These are phyloP conservation scores for Caenorhabditis uteleia DNA, from an alignment of 2,888 invertebrate genomes.

Conservation along the genomic window DNA sequence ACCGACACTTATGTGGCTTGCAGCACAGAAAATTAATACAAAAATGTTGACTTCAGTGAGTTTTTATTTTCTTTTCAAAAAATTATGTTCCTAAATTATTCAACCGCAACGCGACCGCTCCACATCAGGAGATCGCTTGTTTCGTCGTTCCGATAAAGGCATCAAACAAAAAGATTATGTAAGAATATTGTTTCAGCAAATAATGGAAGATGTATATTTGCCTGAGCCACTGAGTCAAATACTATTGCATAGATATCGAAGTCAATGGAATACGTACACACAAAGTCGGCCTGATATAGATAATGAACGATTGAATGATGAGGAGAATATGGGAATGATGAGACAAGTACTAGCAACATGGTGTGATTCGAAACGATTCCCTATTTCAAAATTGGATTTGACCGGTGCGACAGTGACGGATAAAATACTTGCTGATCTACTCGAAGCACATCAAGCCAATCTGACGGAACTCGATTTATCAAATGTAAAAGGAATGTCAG, in stretches of 20 bases:
- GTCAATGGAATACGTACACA: constrained; percentile 28
- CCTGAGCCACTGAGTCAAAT: constrained; percentile 37
- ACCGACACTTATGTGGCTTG: constrained; percentile 43
- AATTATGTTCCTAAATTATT: neutral
- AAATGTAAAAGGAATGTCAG: constrained; percentile 43
- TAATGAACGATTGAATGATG: constrained; percentile 10
- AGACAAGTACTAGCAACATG: constrained; percentile 22
- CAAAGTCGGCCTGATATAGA: constrained; percentile 1
- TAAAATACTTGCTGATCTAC: constrained; percentile 37
- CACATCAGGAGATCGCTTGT: too few relatives aligned
- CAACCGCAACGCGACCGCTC: too few relatives aligned
- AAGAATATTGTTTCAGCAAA: constrained; percentile 31
- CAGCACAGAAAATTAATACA: constrained; percentile 31
- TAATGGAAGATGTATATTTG: constrained; percentile 20
- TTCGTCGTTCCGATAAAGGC: too few relatives aligned
- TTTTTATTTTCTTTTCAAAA: constrained; percentile 1
- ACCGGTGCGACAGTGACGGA: constrained; percentile 45
- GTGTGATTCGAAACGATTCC: constrained; percentile 37
- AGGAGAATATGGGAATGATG: constrained; percentile 16
- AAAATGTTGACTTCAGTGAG: constrained; percentile 3
- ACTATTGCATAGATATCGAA: constrained; percentile 33
- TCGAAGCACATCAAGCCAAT: constrained; percentile 38
- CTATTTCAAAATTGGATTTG: constrained; percentile 40
- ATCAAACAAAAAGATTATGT: too few relatives aligned
- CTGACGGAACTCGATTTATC: constrained; percentile 45